Evolutionary conservation across 1,140 invertebrate species (phyloP).

Genomic region (Lepidotrigona ventralis): DNA sequence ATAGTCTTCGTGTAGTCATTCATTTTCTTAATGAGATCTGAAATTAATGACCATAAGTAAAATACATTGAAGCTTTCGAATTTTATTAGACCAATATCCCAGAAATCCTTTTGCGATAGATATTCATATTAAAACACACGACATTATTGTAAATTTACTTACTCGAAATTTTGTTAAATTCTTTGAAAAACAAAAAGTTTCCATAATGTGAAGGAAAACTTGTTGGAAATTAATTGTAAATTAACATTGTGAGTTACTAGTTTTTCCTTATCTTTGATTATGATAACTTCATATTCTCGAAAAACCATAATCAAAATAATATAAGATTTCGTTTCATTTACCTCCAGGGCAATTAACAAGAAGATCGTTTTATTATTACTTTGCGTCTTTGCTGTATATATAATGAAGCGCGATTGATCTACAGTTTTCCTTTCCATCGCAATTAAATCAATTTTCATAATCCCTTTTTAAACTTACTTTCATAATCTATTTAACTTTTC

Average conservation of each 20-base stretch:
- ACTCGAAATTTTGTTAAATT: not conserved
- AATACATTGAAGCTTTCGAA: constrained; percentile 57
- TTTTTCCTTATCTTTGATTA: not conserved
- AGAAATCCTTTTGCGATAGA: constrained; percentile 13
- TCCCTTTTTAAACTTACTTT: not conserved
- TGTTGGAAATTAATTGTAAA: not conserved
- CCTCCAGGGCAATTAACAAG: constrained; percentile 8
- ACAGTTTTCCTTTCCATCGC: not conserved
- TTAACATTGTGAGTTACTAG: not conserved
- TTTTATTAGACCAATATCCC: constrained; percentile 32
- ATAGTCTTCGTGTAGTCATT: constrained; percentile 30
- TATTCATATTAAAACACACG: constrained; percentile 27
- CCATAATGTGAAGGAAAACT: not conserved
- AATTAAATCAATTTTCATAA: constrained; percentile 30
- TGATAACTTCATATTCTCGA: not conserved
- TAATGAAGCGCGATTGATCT: constrained; percentile 13
- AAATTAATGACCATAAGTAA: constrained; percentile 60
- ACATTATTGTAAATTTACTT: not conserved
- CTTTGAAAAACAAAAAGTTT: not conserved
- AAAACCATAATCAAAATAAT: not conserved
- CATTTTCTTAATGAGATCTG: constrained; percentile 32
- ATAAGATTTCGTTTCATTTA: constrained; percentile 3
- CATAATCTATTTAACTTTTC: not conserved
- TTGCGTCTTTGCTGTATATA: constrained; percentile 1
- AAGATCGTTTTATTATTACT: constrained; percentile 15